Evolutionary conservation across 2,113 vertebrate species (phyloP).

Genomic region (Kobus ellipsiprymnus): DNA sequence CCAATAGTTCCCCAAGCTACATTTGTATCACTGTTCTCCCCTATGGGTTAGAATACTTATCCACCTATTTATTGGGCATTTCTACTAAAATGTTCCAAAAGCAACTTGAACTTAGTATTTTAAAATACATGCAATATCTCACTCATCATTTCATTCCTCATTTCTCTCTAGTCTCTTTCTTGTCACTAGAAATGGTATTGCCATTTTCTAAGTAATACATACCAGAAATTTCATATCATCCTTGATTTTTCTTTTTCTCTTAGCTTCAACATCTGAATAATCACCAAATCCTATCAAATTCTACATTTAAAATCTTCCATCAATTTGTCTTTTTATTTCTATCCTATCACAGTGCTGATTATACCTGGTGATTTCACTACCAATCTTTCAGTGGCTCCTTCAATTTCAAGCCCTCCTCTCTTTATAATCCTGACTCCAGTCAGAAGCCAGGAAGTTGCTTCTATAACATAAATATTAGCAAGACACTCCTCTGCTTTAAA

Average conservation of each 20-base stretch:
- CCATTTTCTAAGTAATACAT: not conserved
- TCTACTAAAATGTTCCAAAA: not conserved
- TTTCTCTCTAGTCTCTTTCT: not conserved
- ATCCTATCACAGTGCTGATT: not conserved
- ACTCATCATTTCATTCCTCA: not conserved
- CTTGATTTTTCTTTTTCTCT: not conserved
- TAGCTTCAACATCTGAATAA: not conserved
- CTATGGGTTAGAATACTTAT: not conserved
- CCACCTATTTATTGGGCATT: not conserved
- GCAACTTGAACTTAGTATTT: not conserved
- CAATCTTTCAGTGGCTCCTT: not conserved
- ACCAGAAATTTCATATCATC: not conserved
- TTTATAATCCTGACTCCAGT: not conserved
- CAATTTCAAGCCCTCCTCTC: not conserved
- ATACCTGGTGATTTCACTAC: not conserved
- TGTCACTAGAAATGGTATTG: not conserved
- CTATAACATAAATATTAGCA: not conserved
- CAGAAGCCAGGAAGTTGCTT: not conserved
- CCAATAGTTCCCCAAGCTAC: not conserved
- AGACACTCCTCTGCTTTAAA: not conserved
- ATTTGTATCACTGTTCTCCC: not conserved
- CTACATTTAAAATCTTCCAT: not conserved
- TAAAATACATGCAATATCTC: not conserved
- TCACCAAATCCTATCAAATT: not conserved
- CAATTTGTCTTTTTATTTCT: not conserved